Percentiles rank a stretch among this genome's conserved stretches.
Conservation (phyloP, 2,888 invertebrate species). For the Flexamia atlantica region DNA sequence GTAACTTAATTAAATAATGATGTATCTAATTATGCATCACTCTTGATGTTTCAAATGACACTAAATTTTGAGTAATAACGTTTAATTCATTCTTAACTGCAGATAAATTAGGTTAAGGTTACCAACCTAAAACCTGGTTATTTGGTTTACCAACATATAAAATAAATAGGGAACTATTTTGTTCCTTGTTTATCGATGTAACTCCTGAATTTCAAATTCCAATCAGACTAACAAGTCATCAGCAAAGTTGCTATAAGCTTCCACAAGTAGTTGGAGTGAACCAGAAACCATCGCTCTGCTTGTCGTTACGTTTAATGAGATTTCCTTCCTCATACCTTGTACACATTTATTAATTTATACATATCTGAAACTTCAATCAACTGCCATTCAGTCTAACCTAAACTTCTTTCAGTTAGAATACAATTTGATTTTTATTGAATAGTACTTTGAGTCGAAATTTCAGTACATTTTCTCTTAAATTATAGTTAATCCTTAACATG, state of each 20-base stretch:
- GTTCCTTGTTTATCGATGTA: neutral
- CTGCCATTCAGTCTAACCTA: neutral
- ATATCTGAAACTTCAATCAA: conserved; percentile 10
- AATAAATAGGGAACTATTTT: neutral
- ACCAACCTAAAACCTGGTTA: too few species aligned
- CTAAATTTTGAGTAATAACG: too few species aligned
- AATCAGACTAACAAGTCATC: conserved; percentile 24
- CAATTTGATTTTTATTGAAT: too few species aligned
- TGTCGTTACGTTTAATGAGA: conserved; percentile 7
- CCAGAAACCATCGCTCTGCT: conserved; percentile 2
- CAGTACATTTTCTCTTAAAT: too few species aligned
- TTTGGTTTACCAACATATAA: too few species aligned
- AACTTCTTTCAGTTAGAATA: neutral
- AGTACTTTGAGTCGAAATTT: too few species aligned
- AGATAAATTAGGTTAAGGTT: too few species aligned
- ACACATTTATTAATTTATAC: neutral
- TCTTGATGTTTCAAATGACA: too few species aligned
- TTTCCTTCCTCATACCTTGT: conserved; percentile 24
- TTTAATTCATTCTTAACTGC: too few species aligned
- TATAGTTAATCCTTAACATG: too few species aligned
- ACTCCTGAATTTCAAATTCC: neutral
- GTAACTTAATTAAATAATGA: too few species aligned
- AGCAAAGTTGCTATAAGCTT: neutral
- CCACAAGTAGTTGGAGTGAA: conserved; percentile 12
- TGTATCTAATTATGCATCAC: too few species aligned